Evolutionary conservation across 2,797 vertebrate species (phyloP).

Genomic region (Chloroceryle inda): DNA sequence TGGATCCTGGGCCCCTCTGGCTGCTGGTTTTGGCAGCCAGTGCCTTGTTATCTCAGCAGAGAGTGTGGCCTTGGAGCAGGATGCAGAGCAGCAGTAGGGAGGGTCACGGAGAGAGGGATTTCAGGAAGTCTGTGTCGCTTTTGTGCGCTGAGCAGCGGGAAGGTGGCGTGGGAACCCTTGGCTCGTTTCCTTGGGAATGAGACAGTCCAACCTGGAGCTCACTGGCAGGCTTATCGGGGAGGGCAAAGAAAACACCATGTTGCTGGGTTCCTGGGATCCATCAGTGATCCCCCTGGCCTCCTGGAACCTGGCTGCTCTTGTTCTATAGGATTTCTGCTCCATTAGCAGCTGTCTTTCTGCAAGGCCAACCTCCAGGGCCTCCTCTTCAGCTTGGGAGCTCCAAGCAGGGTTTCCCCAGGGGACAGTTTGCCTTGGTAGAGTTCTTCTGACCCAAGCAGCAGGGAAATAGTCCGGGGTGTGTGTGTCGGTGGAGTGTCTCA

Average conservation of each 20-base stretch:
- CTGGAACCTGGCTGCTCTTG: too few species aligned
- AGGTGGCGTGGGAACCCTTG: slow-evolving; percentile 46
- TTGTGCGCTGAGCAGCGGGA: background rate
- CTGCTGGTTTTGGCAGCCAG: slow-evolving; percentile 48
- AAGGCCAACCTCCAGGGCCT: fast-evolving
- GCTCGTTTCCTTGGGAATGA: slow-evolving; percentile 40
- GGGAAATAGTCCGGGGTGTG: background rate
- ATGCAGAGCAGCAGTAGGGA: slow-evolving; percentile 11
- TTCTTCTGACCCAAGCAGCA: background rate
- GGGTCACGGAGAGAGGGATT: slow-evolving; percentile 3
- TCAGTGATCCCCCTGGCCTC: background rate
- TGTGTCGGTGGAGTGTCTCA: fast-evolving
- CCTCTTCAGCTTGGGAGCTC: background rate
- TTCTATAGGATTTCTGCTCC: background rate
- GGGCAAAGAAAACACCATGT: background rate
- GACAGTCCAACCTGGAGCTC: background rate
- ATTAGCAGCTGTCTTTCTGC: background rate
- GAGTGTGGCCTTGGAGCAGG: slow-evolving; percentile 29
- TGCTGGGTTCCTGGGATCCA: background rate
- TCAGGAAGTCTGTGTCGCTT: slow-evolving; percentile 33
- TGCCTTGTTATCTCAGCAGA: background rate
- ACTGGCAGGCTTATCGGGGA: background rate
- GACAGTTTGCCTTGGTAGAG: background rate
- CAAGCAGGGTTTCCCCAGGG: background rate
- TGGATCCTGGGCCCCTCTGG: background rate